Conservation (phyloP, 2,797 vertebrate genomes). For the Neoniphon sammara region DNA sequence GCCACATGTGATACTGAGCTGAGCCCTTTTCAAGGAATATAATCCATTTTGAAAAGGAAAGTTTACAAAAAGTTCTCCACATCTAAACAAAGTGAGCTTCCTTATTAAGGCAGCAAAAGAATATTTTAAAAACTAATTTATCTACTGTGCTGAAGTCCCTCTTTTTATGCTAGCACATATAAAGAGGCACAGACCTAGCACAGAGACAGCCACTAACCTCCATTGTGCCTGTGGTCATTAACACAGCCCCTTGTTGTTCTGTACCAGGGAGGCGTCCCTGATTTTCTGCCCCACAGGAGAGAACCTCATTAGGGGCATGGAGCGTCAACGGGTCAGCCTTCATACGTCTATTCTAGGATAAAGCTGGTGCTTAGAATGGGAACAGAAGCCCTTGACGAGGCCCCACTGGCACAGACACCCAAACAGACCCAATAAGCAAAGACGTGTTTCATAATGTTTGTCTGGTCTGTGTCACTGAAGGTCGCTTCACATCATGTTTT, state of each 20-base stretch:
- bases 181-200: neutral
- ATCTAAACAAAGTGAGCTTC: neutral
- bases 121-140: neutral
- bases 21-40: too few species aligned
- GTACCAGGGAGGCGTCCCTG: slow-evolving; percentile 14
- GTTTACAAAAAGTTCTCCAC: neutral
- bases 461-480: slow-evolving; percentile 6
- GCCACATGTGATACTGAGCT: neutral
- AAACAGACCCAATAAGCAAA: slow-evolving; percentile 38
- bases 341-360: slow-evolving; percentile 43
- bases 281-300: slow-evolving; percentile 52
- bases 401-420: slow-evolving; percentile 48
- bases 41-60: neutral
- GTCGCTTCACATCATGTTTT: neutral
- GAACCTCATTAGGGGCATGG: slow-evolving; percentile 56
- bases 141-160: neutral
- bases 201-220: slow-evolving; percentile 12
- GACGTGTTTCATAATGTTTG: slow-evolving; percentile 29
- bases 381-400: slow-evolving; percentile 49
- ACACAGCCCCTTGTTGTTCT: slow-evolving; percentile 36
- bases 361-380: slow-evolving; percentile 52
- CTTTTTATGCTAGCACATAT: neutral
- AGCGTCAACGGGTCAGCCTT: slow-evolving; percentile 53
- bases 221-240: slow-evolving; percentile 8
- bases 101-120: neutral